Percentiles rank a stretch among this genome's conserved stretches.
Evolutionary conservation across 2,797 vertebrate species (phyloP).

Genomic region (Rhynchotus rufescens): DNA sequence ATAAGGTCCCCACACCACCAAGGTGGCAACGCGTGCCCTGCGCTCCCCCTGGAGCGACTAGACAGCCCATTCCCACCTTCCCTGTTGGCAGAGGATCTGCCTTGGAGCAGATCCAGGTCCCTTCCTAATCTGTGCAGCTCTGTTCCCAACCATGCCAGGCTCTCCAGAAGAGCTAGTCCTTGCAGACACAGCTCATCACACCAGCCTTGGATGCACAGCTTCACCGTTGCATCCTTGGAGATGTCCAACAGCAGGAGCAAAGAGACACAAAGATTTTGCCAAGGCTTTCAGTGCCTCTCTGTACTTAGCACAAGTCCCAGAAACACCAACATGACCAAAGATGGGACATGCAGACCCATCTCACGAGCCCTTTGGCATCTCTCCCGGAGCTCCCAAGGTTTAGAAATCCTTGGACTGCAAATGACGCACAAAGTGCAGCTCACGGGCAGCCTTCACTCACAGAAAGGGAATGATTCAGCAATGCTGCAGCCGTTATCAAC

Average conservation of each 20-base stretch:
- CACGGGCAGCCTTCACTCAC: neutral
- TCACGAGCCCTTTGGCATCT: fast-evolving
- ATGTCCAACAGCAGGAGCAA: fast-evolving
- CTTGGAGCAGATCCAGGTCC: neutral
- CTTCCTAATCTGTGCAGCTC: fast-evolving
- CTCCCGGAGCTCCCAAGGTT: neutral
- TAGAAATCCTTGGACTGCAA: fast-evolving
- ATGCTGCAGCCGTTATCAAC: neutral
- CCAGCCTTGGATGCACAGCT: fast-evolving
- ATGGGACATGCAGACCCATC: neutral
- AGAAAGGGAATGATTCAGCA: neutral
- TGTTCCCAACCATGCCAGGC: neutral
- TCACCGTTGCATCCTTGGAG: fast-evolving
- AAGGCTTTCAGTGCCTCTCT: neutral
- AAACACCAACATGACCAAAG: neutral
- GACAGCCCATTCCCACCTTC: fast-evolving
- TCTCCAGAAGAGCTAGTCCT: neutral
- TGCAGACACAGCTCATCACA: neutral
- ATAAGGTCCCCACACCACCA: fast-evolving
- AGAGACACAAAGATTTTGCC: neutral
- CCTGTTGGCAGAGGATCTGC: neutral
- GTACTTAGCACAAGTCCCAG: fast-evolving
- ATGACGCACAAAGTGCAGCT: neutral
- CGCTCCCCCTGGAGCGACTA: neutral
- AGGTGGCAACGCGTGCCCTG: neutral